These are phyloP conservation scores for Drosophila flavopinicola DNA, from an alignment of 2,888 invertebrate species.

Conservation along the genomic window DNA sequence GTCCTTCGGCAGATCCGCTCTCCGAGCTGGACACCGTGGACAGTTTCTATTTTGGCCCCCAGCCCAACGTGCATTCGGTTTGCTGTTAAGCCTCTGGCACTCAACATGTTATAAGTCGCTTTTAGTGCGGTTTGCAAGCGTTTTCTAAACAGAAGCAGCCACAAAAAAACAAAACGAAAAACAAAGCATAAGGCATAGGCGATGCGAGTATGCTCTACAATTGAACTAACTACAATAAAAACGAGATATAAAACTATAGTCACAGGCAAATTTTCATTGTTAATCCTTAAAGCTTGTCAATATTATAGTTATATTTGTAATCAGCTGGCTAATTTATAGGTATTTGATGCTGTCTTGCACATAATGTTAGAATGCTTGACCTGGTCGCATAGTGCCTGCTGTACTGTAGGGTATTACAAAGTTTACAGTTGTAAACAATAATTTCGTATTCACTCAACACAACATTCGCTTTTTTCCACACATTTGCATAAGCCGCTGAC, in stretches of 20 bases:
- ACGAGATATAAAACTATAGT: too few relatives aligned
- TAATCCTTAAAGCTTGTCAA: too few relatives aligned
- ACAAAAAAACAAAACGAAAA: constrained; percentile 33
- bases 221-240: too few relatives aligned
- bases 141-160: constrained; percentile 61
- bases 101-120: constrained; percentile 81
- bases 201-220: constrained; percentile 16
- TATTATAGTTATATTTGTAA: too few relatives aligned
- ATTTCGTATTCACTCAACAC: constrained; percentile 81
- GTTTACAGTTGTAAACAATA: constrained; percentile 79
- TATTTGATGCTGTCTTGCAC: too few relatives aligned
- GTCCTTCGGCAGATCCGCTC: constrained; percentile 30
- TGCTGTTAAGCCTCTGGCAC: constrained; percentile 77
- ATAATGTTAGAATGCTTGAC: not conserved
- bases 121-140: constrained; percentile 79
- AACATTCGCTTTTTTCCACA: constrained; percentile 64
- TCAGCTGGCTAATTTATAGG: too few relatives aligned
- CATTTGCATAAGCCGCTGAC: constrained; percentile 79
- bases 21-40: constrained; percentile 27
- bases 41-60: constrained; percentile 45
- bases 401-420: constrained; percentile 47
- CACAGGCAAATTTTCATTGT: too few relatives aligned
- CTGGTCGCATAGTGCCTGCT: not conserved
- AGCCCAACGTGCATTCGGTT: constrained; percentile 39
- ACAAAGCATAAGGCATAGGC: constrained; percentile 4